Evolutionary conservation across 2,888 invertebrate genomes (phyloP).

Genomic region (Laspeyria flexula): DNA sequence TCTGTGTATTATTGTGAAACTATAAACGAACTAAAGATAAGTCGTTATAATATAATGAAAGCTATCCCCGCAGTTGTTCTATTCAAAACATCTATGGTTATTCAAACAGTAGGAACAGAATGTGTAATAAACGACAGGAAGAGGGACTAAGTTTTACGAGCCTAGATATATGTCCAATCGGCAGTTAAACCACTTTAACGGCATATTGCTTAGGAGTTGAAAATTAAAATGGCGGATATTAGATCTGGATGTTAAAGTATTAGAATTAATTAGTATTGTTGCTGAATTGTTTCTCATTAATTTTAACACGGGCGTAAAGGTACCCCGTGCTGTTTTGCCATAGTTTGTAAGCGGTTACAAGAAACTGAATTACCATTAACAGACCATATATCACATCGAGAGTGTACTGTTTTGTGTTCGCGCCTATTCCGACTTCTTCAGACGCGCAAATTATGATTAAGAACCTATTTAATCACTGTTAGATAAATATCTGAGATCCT

Average conservation of each 20-base stretch:
- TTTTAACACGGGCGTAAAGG: slow-evolving; percentile 62
- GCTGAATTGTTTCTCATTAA: slow-evolving; percentile 73
- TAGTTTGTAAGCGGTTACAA: slow-evolving; percentile 58
- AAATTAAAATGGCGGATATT: slow-evolving; percentile 69
- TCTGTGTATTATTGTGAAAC: slow-evolving; percentile 10
- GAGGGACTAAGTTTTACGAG: slow-evolving; percentile 69
- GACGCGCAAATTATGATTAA: neutral
- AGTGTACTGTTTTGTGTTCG: slow-evolving; percentile 19
- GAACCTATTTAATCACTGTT: too few relatives aligned
- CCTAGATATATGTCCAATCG: slow-evolving; percentile 69
- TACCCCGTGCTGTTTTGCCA: slow-evolving; percentile 63
- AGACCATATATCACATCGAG: slow-evolving; percentile 33
- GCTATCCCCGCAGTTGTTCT: slow-evolving; percentile 34
- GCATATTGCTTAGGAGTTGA: slow-evolving; percentile 69
- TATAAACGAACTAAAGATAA: slow-evolving; percentile 17
- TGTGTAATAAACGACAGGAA: slow-evolving; percentile 71
- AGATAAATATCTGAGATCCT: too few relatives aligned
- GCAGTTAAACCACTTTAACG: slow-evolving; percentile 73
- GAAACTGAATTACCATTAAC: slow-evolving; percentile 61
- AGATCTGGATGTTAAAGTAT: slow-evolving; percentile 49
- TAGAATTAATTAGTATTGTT: slow-evolving; percentile 70
- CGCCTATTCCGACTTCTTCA: slow-evolving; percentile 3
- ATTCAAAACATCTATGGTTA: slow-evolving; percentile 33
- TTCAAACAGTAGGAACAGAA: slow-evolving; percentile 60
- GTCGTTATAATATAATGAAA: slow-evolving; percentile 44